Conservation (phyloP, 2,113 vertebrate species). For the Mugil cephalus region DNA sequence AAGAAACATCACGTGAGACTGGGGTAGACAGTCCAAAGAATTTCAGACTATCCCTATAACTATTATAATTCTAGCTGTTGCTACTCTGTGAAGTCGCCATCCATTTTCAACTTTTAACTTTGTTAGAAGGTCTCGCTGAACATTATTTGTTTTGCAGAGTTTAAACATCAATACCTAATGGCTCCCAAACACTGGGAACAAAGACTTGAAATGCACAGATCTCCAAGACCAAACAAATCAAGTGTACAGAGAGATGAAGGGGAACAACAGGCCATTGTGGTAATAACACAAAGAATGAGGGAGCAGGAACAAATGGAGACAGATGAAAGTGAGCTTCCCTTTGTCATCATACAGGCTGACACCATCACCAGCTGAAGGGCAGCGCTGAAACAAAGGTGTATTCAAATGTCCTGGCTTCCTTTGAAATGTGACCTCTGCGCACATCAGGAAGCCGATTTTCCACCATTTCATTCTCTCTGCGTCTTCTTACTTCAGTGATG, state of each 20-base stretch:
- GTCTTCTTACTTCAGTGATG: constrained; percentile 24
- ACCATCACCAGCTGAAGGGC: constrained; percentile 53
- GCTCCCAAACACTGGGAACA: constrained; percentile 41
- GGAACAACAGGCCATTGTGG: constrained; percentile 36
- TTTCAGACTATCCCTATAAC: too few species aligned
- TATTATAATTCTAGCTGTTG: not conserved
- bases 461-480: constrained; percentile 22
- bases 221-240: constrained; percentile 54
- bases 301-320: constrained; percentile 55
- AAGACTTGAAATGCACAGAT: constrained; percentile 54
- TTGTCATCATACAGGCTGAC: constrained; percentile 51
- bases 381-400: constrained; percentile 22
- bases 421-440: constrained; percentile 59
- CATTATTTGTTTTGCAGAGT: constrained; percentile 46
- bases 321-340: constrained; percentile 65
- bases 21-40: too few species aligned
- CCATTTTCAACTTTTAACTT: constrained; percentile 41
- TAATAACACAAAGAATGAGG: constrained; percentile 53
- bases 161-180: constrained; percentile 49
- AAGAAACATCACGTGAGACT: too few species aligned
- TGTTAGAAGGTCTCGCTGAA: constrained; percentile 42
- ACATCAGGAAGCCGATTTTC: constrained; percentile 11
- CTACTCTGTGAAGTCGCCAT: constrained; percentile 21
- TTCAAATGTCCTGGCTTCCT: constrained; percentile 47
- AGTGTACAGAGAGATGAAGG: constrained; percentile 57